phyloP scores from a whole-genome alignment of 1,140 invertebrate genomes.

The Lepidurus apus region DNA sequence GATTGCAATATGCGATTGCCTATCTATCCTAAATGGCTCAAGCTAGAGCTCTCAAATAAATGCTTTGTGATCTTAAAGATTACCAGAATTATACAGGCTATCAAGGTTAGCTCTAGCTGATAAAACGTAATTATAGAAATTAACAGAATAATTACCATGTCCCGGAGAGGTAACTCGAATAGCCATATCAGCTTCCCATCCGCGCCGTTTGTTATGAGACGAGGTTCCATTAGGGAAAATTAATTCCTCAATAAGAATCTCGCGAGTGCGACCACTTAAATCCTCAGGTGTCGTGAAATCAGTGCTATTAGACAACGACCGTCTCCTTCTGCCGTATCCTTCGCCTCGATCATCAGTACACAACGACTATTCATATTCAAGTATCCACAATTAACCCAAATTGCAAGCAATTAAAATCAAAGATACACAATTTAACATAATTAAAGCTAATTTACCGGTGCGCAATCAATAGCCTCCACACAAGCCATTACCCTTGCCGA shows the following conservation, averaged over 20 bases:
- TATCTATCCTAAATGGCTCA: no score
- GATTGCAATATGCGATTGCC: no score
- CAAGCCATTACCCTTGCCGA: slow-evolving; percentile 57
- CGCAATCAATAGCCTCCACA: slow-evolving; percentile 54
- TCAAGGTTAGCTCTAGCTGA: not conserved
- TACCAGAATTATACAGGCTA: no score
- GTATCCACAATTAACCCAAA: not conserved
- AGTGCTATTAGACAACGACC: not conserved
- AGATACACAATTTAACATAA: not conserved
- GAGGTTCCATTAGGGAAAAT: slow-evolving; percentile 32
- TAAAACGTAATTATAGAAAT: not conserved
- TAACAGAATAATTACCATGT: slow-evolving; percentile 26
- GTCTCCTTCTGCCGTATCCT: slow-evolving; percentile 30
- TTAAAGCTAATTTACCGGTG: slow-evolving; percentile 32
- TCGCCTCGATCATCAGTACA: slow-evolving; percentile 32
- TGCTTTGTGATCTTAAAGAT: no score
- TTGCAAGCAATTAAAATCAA: not conserved
- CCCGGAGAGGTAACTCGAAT: slow-evolving; percentile 30
- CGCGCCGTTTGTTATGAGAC: slow-evolving; percentile 24
- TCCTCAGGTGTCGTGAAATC: not conserved
- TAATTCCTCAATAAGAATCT: slow-evolving; percentile 31
- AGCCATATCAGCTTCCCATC: slow-evolving; percentile 35
- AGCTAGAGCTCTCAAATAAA: no score
- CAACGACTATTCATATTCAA: slow-evolving; percentile 27
- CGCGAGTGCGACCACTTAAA: slow-evolving; percentile 26